Evolutionary conservation across 2,797 vertebrate species (phyloP), one percentile per base, ranked within the genome.

Genomic region (Tolypeutes matacus): DNA sequence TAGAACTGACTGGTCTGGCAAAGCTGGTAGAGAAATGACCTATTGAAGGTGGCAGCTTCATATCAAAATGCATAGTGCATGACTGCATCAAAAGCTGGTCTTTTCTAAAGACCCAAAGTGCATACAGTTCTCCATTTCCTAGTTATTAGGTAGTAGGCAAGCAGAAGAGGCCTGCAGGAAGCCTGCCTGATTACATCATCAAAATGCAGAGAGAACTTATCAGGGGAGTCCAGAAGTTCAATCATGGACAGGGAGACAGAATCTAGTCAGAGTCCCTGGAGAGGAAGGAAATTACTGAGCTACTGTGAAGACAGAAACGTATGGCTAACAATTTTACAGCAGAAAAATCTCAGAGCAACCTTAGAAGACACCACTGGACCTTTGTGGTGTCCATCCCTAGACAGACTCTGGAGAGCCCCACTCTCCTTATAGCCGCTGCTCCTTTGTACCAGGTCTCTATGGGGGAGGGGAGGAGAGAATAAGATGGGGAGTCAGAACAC

Each of bases 1-100:
- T 15, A 82, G 12, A 75, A 77, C 7, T 82, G 84, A 81, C 62
- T 89, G 53, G 62, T 89, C 76, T 93, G 62, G 21, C 70, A 92
- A 76, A 46, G 56, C 36, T 83, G 62, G 62, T 39, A 80, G 60
- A 93, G 91, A 90, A 91, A 94, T 64, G 72, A 91, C 86, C 82
- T 92, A 96, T 0, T 76, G 46, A 67, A 89, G 15, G 46, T 17
- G 39, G 80, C 75, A 96, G 94, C 78, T 94, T 91, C 83, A 58
- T 56, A 81, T 67, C 77, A 95, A 93, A 90, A 88, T 60, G 36
- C 69, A 78, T 77, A 86, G n/a, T 65, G 23, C 7, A 51, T 21
- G 75, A 46, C 80, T 77, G 15, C 69, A 81, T 80, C 29, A 62
- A 93, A 93, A 96, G 14, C 2, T 78, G 18, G 5, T 31, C 21